phyloP scores from a whole-genome alignment of 2,797 vertebrate species.

The Steatocranus sp. region DNA sequence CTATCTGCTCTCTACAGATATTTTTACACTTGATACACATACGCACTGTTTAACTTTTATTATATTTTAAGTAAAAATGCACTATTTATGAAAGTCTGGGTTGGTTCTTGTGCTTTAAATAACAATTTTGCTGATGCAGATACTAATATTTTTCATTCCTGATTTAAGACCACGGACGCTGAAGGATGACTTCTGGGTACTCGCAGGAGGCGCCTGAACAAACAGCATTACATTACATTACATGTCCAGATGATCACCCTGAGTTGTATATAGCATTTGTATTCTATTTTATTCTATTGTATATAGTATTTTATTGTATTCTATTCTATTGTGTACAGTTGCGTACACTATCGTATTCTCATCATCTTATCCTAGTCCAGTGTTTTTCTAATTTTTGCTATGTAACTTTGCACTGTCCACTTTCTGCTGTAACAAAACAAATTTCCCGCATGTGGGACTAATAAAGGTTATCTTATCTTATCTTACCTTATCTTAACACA shows the following conservation, averaged over 20 bases:
- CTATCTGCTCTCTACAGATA: background rate
- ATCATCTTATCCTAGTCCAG: background rate
- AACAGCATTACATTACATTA: background rate
- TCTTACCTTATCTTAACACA: background rate
- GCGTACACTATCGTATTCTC: background rate
- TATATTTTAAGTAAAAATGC: background rate
- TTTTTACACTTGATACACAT: background rate
- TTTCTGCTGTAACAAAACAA: background rate
- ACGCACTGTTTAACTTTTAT: background rate
- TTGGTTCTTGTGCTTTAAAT: background rate
- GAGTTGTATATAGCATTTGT: background rate
- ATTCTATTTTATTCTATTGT: background rate
- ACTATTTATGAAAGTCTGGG: background rate
- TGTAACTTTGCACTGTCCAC: background rate
- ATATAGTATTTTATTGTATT: rapidly evolving
- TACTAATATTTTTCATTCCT: rapidly evolving
- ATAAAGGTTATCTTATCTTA: background rate
- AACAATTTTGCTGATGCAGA: background rate
- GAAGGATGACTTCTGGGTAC: background rate
- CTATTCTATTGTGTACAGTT: background rate
- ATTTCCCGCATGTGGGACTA: background rate
- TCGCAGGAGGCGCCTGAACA: background rate
- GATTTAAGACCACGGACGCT: background rate
- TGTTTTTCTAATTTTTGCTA: background rate
- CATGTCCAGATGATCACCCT: background rate